phyloP scores from a whole-genome alignment of 2,888 invertebrate species.

The Erpobdella octoculata region DNA sequence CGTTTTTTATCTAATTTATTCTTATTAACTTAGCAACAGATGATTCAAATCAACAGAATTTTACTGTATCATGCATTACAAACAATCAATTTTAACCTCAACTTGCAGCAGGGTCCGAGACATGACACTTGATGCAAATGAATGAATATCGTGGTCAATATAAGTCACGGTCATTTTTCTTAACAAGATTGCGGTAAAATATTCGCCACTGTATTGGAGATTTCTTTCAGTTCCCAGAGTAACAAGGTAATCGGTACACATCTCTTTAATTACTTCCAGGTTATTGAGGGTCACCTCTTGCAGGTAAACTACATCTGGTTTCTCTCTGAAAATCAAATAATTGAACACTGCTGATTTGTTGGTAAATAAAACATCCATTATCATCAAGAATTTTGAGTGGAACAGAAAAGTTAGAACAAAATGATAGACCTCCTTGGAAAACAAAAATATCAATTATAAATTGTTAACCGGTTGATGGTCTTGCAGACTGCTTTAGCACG shows the following conservation, averaged over 20 bases:
- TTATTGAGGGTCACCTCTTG: conserved; percentile 58
- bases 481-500: conserved; percentile 56
- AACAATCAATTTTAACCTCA: too few species aligned
- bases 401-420: too few species aligned
- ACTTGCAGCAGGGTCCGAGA: conserved; percentile 55
- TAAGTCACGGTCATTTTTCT: conserved; percentile 50
- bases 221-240: conserved; percentile 20
- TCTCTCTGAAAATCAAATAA: conserved; percentile 49
- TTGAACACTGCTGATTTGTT: background rate
- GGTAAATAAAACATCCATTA: background rate
- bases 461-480: conserved; percentile 44
- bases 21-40: too few species aligned
- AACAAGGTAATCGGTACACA: conserved; percentile 42
- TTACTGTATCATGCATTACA: too few species aligned
- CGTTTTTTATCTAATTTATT: too few species aligned
- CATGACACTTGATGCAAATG: conserved; percentile 55
- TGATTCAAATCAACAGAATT: too few species aligned
- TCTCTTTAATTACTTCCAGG: conserved; percentile 50
- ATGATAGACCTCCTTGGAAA: too few species aligned
- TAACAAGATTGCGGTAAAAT: conserved; percentile 54
- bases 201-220: conserved; percentile 41
- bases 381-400: too few species aligned
- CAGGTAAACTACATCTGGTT: conserved; percentile 58
- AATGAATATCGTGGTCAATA: conserved; percentile 52
- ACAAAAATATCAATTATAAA: too few species aligned